These are phyloP conservation scores for Scotopteryx bipunctaria DNA, from an alignment of 2,888 invertebrate genomes.

Conservation along the genomic window DNA sequence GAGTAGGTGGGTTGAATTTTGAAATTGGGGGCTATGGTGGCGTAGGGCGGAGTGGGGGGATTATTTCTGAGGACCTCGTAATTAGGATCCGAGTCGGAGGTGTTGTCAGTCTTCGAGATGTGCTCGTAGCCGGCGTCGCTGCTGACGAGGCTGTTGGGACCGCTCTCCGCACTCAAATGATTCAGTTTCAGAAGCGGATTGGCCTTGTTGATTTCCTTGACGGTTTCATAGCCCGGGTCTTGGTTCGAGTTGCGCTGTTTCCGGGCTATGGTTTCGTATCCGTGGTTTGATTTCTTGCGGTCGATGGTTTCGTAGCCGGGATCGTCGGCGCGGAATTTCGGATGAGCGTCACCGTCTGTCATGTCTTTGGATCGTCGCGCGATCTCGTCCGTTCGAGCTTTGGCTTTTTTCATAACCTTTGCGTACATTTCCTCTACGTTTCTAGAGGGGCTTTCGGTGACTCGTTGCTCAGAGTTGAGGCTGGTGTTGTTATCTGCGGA, in stretches of 20 bases:
- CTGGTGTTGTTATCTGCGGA: slow-evolving; percentile 62
- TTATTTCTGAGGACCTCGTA: slow-evolving; percentile 89
- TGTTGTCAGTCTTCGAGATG: slow-evolving; percentile 76
- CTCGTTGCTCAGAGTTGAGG: slow-evolving; percentile 64
- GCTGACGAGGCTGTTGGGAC: slow-evolving; percentile 84
- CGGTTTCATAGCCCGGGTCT: slow-evolving; percentile 87
- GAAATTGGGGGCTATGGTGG: slow-evolving; percentile 73
- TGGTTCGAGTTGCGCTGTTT: slow-evolving; percentile 73
- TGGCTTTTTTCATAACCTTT: slow-evolving; percentile 90
- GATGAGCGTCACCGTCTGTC: slow-evolving; percentile 46
- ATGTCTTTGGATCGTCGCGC: slow-evolving; percentile 60
- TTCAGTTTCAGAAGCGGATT: slow-evolving; percentile 62
- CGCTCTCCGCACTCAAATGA: slow-evolving; percentile 72
- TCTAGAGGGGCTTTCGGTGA: slow-evolving; percentile 83
- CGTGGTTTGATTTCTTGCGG: slow-evolving; percentile 78
- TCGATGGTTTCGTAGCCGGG: slow-evolving; percentile 81
- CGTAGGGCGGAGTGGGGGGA: slow-evolving; percentile 76
- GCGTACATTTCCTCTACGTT: slow-evolving; percentile 96
- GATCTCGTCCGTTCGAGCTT: slow-evolving; percentile 68
- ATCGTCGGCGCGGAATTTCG: slow-evolving; percentile 72
- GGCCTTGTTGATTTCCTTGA: slow-evolving; percentile 68
- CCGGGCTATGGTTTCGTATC: slow-evolving; percentile 84
- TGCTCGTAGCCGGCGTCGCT: slow-evolving; percentile 90
- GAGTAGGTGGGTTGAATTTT: slow-evolving; percentile 80
- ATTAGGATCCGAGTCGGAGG: slow-evolving; percentile 88